A percentile compares a stretch with the other conserved stretches of the same genome.
Conservation (phyloP, 1,140 invertebrate species). For the Rhyacophila brunnea region DNA sequence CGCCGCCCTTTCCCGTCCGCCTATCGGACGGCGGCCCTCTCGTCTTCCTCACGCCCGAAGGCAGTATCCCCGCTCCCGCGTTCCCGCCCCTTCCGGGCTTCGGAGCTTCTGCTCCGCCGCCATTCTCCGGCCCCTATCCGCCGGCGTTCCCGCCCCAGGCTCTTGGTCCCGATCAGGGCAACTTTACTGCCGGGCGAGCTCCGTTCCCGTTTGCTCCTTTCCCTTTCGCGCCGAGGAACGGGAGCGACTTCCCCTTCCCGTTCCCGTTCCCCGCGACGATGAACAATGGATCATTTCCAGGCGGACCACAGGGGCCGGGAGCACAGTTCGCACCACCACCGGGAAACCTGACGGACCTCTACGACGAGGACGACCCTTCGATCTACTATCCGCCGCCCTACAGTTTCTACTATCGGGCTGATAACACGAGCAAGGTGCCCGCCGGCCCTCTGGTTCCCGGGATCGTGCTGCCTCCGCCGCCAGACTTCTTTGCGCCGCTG, state of each 20-base stretch:
- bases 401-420: constrained; percentile 78
- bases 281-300: constrained; percentile 47
- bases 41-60: constrained; percentile 67
- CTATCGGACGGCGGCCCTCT: constrained; percentile 76
- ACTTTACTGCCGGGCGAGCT: constrained; percentile 61
- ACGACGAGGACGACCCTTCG: constrained; percentile 85
- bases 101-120: constrained; percentile 53
- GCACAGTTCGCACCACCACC: constrained; percentile 69
- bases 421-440: constrained; percentile 74
- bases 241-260: constrained; percentile 51
- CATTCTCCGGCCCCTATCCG: constrained; percentile 52
- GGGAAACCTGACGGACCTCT: constrained; percentile 68
- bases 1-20: constrained; percentile 86
- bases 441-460: constrained; percentile 84
- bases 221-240: constrained; percentile 57
- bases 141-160: constrained; percentile 51
- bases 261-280: constrained; percentile 41
- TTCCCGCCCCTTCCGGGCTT: constrained; percentile 56
- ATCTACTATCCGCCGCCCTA: constrained; percentile 87
- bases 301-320: constrained; percentile 59
- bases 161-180: constrained; percentile 56
- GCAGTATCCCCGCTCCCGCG: constrained; percentile 53
- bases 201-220: constrained; percentile 60
- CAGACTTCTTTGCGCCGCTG: constrained; percentile 75
- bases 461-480: constrained; percentile 82